Evolutionary conservation across 1,140 invertebrate genomes (phyloP).

Genomic region (Anastrepha ludens): DNA sequence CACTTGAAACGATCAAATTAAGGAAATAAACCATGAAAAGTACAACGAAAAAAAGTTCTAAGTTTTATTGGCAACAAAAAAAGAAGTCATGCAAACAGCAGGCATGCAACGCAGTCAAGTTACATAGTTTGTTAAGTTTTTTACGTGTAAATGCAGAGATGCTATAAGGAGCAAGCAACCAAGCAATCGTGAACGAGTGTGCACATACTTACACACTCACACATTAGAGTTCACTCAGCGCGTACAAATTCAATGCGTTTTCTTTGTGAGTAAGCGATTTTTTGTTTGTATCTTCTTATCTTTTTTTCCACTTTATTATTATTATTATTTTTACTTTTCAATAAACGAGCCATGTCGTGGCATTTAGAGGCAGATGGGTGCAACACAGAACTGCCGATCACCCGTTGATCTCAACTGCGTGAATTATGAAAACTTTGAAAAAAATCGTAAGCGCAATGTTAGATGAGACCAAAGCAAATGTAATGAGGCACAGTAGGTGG

Average conservation of each 20-base stretch:
- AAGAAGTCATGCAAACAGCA: background rate
- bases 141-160: no score
- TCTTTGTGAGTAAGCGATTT: background rate
- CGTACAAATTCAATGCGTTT: conserved; percentile 13
- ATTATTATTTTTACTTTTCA: conserved; percentile 32
- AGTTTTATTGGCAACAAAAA: background rate
- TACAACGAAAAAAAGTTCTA: background rate
- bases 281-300: background rate
- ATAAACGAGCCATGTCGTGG: conserved; percentile 25
- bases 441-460: background rate
- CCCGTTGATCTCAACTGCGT: conserved; percentile 22
- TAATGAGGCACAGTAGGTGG: conserved; percentile 24
- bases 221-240: conserved; percentile 13
- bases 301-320: background rate
- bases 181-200: no score
- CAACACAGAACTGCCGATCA: conserved; percentile 17
- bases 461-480: conserved; percentile 4
- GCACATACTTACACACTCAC: background rate
- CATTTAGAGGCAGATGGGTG: conserved; percentile 5
- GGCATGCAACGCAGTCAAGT: background rate
- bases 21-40: conserved; percentile 45
- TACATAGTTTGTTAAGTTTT: background rate
- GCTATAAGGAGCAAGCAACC: no score
- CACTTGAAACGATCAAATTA: conserved; percentile 51
- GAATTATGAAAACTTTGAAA: conserved; percentile 30